Evolutionary conservation across 2,888 invertebrate species (phyloP), one percentile per base, ranked within the genome.

Genomic region (Electrophaes corylata): DNA sequence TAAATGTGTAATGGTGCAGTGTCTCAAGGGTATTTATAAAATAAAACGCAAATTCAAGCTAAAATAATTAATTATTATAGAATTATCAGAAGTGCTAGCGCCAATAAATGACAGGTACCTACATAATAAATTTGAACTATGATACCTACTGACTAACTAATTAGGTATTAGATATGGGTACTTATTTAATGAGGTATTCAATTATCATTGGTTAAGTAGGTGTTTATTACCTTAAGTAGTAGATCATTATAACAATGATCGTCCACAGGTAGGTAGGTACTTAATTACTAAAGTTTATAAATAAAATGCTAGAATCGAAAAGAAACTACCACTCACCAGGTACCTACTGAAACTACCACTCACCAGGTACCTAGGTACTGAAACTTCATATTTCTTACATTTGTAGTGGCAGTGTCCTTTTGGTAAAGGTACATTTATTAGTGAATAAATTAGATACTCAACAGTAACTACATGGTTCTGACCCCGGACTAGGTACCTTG

Each of bases 31-130:
- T 16, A n/a, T 8, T 35, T 2, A 16, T 19, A 37, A 58, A 77
- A 65, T 70, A 54, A 79, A 78, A 77, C 60, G 58, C 57, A 52
- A 45, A 26, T 54, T 58, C 71, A 81, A 80, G 79, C 81, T 83
- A 81, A 75, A 79, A 73, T 78, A 35, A 57, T 72, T 60, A 54
- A 64, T 47, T 56, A 39, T 19, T 29, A 16, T 14, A 23, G 35
- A 51, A 50, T 53, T 43, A 35, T 53, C 39, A 40, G 29, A 53
- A 53, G 26, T 54, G 14, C 33, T 53, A 46, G n/a, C 23, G 43
- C 20, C 26, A 41, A 23, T 26, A 40, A 31, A 14, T 12, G n/a
- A 29, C 19, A 18, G 26, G 39, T 47, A 29, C n/a, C n/a, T n/a
- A n/a, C n/a, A n/a, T n/a, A n/a, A 3, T 31, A 18, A 18, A 8